Conservation (phyloP, 2,113 vertebrate species). For the Neomonachus schauinslandi region DNA sequence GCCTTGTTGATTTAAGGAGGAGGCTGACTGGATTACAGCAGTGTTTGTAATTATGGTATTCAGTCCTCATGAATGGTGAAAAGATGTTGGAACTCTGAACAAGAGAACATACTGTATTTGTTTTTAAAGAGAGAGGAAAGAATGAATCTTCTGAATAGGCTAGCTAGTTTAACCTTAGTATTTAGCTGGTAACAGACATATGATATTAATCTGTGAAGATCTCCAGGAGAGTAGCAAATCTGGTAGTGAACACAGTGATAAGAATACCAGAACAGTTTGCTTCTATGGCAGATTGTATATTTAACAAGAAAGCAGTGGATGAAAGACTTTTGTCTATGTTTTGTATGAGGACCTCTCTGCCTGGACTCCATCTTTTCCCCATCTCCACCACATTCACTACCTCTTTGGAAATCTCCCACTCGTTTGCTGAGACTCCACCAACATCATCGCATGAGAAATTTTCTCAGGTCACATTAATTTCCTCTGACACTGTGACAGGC, state of each 20-base stretch:
- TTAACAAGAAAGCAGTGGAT: background rate
- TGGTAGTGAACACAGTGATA: background rate
- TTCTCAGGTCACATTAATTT: background rate
- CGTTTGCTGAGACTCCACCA: background rate
- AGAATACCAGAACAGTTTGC: background rate
- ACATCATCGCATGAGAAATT: background rate
- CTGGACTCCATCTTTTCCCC: background rate
- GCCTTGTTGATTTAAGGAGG: background rate
- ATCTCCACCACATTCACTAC: background rate
- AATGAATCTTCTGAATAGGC: background rate
- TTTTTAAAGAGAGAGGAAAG: conserved; percentile 7
- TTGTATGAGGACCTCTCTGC: background rate
- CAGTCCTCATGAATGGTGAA: background rate
- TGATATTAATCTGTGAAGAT: background rate
- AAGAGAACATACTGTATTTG: background rate
- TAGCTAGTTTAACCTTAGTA: background rate
- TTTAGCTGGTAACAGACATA: background rate
- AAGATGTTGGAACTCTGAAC: background rate
- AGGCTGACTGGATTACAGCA: background rate
- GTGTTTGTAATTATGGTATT: background rate
- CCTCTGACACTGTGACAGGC: background rate
- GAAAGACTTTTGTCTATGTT: background rate
- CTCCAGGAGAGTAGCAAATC: background rate
- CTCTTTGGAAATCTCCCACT: background rate
- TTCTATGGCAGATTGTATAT: background rate